Evolutionary conservation across 2,888 invertebrate genomes (phyloP).

Genomic region (Cheiracanthium punctorium): DNA sequence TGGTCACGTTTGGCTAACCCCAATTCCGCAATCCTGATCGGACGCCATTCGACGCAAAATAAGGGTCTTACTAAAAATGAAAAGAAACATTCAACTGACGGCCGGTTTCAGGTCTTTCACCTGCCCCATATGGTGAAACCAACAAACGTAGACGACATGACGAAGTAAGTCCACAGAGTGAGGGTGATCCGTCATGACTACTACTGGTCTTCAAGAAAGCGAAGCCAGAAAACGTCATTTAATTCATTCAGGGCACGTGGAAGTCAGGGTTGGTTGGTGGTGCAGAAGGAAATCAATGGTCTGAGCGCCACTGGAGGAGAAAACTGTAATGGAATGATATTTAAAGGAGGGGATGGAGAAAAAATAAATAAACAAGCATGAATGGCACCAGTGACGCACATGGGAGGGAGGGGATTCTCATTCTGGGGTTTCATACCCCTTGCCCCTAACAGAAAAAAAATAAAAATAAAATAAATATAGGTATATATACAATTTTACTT

Average conservation of each 20-base stretch:
- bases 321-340: not conserved
- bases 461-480: no score
- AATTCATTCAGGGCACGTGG: not conserved
- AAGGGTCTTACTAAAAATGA: no score
- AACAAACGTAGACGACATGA: not conserved
- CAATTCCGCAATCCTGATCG: no score
- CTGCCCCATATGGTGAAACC: not conserved
- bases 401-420: no score
- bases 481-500: no score
- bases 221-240: not conserved
- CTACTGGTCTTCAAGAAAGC: not conserved
- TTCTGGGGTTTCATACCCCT: no score
- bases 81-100: no score
- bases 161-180: not conserved
- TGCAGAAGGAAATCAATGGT: not conserved
- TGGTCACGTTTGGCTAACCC: no score
- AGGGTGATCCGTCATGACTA: not conserved
- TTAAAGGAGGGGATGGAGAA: not conserved
- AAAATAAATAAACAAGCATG: no score
- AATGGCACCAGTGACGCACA: no score
- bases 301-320: not conserved
- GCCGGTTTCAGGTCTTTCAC: not conserved
- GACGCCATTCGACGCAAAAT: no score
- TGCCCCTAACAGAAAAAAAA: no score
- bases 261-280: not conserved